Evolutionary conservation across 2,888 invertebrate species (phyloP).

Genomic region (Adela reaumurella): DNA sequence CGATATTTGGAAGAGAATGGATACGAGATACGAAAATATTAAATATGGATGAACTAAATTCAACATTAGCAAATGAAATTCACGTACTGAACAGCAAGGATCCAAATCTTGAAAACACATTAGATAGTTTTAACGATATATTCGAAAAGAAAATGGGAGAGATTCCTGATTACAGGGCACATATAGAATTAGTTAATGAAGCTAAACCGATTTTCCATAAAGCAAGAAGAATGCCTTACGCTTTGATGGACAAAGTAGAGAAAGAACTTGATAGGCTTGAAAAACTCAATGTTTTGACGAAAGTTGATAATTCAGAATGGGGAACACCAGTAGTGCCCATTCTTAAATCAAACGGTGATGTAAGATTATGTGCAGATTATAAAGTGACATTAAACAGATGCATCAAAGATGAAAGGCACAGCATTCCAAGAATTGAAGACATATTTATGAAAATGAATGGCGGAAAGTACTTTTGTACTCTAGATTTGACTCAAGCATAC

Average conservation of each 20-base stretch:
- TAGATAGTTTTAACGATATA: too few relatives aligned
- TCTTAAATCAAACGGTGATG: too few relatives aligned
- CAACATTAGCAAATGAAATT: too few relatives aligned
- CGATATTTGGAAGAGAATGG: constrained; percentile 9
- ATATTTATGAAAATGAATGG: constrained; percentile 10
- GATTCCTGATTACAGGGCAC: constrained; percentile 3
- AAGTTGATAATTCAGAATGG: constrained; percentile 11
- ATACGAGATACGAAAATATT: too few relatives aligned
- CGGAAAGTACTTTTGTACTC: constrained; percentile 8
- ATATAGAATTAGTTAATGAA: neutral
- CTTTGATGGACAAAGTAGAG: constrained; percentile 7
- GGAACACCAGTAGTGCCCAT: constrained; percentile 9
- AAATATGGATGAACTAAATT: too few relatives aligned
- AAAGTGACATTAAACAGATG: too few relatives aligned
- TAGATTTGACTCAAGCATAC: constrained; percentile 7
- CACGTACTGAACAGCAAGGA: too few relatives aligned
- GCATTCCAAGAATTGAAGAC: constrained; percentile 9
- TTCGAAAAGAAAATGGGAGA: constrained; percentile 4
- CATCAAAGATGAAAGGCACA: constrained; percentile 6
- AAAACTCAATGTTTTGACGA: constrained; percentile 8
- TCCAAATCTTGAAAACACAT: too few relatives aligned
- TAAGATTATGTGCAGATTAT: too few relatives aligned
- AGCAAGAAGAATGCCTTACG: constrained; percentile 6
- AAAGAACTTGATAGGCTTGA: constrained; percentile 9
- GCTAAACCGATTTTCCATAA: neutral